Percentiles rank a stretch among this genome's conserved stretches.
Evolutionary conservation across 2,113 vertebrate species (phyloP).

Genomic region (Rhinopomastus cyanomelas): DNA sequence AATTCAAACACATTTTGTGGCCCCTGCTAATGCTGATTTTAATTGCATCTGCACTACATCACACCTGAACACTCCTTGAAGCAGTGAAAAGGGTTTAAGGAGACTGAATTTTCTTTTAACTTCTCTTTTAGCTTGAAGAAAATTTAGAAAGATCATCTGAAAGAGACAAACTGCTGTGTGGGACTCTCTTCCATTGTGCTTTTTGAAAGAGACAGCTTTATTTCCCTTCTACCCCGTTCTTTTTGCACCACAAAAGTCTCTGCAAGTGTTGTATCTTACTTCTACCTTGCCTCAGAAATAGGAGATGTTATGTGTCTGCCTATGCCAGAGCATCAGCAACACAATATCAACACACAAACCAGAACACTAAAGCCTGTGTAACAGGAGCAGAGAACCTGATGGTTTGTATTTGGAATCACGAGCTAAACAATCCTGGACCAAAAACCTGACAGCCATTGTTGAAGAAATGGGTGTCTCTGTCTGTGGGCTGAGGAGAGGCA

Average conservation of each 20-base stretch:
- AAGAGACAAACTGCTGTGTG: background rate
- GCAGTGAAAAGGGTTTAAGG: background rate
- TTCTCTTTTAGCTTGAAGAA: background rate
- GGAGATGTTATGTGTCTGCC: background rate
- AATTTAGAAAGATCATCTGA: background rate
- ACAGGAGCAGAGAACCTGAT: background rate
- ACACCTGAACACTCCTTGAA: background rate
- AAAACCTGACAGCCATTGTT: background rate
- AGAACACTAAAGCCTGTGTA: background rate
- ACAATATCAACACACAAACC: rapidly evolving
- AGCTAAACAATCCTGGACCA: background rate
- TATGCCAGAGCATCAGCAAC: rapidly evolving
- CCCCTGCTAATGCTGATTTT: background rate
- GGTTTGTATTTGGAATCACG: background rate
- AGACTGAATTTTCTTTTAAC: background rate
- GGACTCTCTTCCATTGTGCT: background rate
- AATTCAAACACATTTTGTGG: background rate
- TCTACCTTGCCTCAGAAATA: background rate
- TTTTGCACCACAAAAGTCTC: background rate
- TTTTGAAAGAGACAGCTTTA: background rate
- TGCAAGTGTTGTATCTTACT: background rate
- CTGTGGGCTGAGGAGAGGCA: background rate
- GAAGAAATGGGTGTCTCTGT: background rate
- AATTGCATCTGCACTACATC: background rate
- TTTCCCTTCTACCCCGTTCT: background rate